Base-by-base conservation (phyloP, 2,888 invertebrate genomes). In the Loripinus fragilis region DNA sequence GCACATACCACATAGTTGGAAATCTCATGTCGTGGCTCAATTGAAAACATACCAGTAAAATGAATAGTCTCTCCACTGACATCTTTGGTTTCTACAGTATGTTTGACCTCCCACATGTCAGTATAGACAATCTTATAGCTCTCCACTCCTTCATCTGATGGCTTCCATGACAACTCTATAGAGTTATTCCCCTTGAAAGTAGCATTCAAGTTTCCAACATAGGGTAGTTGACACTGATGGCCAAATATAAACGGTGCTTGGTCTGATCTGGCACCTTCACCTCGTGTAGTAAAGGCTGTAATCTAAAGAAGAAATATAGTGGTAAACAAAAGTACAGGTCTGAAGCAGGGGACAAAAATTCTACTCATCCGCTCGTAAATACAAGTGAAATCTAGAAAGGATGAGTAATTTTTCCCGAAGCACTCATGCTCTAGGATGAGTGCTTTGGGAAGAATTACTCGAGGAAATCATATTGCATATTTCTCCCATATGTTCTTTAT, bases 261-360 rank as follows among this genome's bases (percentile, higher is more conserved):
- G 0, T n/a, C 60, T 7, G 85, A 72, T 30, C 28, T 66, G 0
- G 23, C 7, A 17, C 87, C 83, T 66, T 86, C 88, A 8, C 88
- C 88, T 2, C 55, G 71, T 30, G 25, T 55, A 8, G 83, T 87
- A 3, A 79, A 71, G 2, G 86, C 86, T 28, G 85, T 75, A 15
- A 88, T 79, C 88, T 88, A 66, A 45, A 60, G 70, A 12, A 38
- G n/a, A n/a, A n/a, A n/a, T n/a, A n/a, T n/a, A n/a, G n/a, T n/a
- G n/a, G n/a, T n/a, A n/a, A n/a, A n/a, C n/a, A n/a, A n/a, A n/a
- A n/a, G n/a, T n/a, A n/a, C n/a, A n/a, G n/a, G n/a, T n/a, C n/a
- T n/a, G n/a, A n/a, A n/a, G n/a, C n/a, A n/a, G n/a, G n/a, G n/a
- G n/a, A n/a, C n/a, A n/a, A n/a, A n/a, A n/a, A n/a, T n/a, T n/a